These are phyloP conservation scores for Trematomus loennbergii DNA, from an alignment of 2,113 vertebrate genomes.

Conservation along the genomic window DNA sequence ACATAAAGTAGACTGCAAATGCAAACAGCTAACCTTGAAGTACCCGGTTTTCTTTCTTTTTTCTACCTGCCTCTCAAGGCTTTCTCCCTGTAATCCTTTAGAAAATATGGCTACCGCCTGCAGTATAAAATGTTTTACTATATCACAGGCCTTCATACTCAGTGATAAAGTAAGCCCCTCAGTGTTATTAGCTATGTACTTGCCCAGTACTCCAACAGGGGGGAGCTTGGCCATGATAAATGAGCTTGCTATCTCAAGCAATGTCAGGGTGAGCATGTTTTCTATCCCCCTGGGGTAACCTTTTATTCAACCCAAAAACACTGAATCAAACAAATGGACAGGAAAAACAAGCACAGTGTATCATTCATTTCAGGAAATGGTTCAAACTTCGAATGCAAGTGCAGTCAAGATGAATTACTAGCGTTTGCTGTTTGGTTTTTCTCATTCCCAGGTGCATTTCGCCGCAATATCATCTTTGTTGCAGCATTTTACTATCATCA, in stretches of 20 bases:
- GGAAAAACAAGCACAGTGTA: slow-evolving; percentile 56
- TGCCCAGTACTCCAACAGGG: slow-evolving; percentile 27
- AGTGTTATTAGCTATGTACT: slow-evolving; percentile 42
- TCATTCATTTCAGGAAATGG: slow-evolving; percentile 43
- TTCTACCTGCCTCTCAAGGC: neutral
- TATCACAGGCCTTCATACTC: slow-evolving; percentile 43
- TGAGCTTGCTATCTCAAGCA: slow-evolving; percentile 49
- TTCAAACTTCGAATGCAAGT: slow-evolving; percentile 40
- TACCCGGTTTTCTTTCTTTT: slow-evolving; percentile 1
- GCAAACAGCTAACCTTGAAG: slow-evolving; percentile 22
- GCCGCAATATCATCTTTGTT: slow-evolving; percentile 6
- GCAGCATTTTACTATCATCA: slow-evolving; percentile 5
- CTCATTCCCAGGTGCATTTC: slow-evolving; percentile 33
- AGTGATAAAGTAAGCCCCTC: slow-evolving; percentile 40
- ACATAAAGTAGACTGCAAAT: slow-evolving; percentile 14
- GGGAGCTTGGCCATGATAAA: slow-evolving; percentile 57
- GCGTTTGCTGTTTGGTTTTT: slow-evolving; percentile 24
- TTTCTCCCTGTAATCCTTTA: slow-evolving; percentile 9
- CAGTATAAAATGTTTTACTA: slow-evolving; percentile 40
- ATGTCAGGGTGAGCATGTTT: slow-evolving; percentile 49
- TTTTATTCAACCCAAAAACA: slow-evolving; percentile 60
- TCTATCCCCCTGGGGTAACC: slow-evolving; percentile 42
- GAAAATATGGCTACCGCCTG: slow-evolving; percentile 17
- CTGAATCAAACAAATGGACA: slow-evolving; percentile 68
- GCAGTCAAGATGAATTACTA: slow-evolving; percentile 42